Percentiles rank a stretch among this genome's conserved stretches.
Evolutionary conservation across 2,797 vertebrate genomes (phyloP).

Genomic region (Malacoraja senta): DNA sequence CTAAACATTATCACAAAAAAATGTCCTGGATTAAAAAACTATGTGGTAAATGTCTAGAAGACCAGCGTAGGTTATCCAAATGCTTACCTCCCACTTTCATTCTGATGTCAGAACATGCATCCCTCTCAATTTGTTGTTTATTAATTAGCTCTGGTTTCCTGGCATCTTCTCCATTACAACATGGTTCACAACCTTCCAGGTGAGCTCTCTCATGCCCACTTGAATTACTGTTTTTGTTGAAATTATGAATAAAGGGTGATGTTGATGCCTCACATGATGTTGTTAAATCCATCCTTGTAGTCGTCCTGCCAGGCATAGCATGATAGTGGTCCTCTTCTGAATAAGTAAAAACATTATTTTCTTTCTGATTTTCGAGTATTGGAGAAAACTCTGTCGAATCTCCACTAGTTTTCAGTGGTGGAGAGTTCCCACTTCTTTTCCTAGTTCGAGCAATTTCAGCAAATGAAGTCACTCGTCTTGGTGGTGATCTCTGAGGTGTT

Average conservation of each 20-base stretch:
- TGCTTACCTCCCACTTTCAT: conserved; percentile 18
- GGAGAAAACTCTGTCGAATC: conserved; percentile 82
- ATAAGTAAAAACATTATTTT: conserved; percentile 47
- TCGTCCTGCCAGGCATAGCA: conserved; percentile 63
- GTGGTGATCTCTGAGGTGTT: conserved; percentile 49
- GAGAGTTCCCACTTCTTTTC: conserved; percentile 65
- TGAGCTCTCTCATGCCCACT: conserved; percentile 15
- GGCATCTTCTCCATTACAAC: neutral
- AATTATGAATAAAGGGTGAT: conserved; percentile 30
- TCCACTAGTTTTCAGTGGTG: conserved; percentile 56
- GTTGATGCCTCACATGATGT: conserved; percentile 7
- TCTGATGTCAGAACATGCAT: conserved; percentile 1
- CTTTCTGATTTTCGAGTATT: conserved; percentile 61
- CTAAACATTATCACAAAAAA: neutral
- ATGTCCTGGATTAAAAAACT: neutral
- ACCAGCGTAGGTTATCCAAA: neutral
- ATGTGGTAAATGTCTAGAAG: neutral
- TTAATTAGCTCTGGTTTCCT: neutral
- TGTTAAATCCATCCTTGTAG: conserved; percentile 22
- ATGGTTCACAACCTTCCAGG: neutral
- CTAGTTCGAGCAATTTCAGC: conserved; percentile 85
- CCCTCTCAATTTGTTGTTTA: neutral
- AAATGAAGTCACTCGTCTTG: conserved; percentile 84
- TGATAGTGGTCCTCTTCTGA: conserved; percentile 55
- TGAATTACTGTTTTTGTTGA: conserved; percentile 20